These are phyloP conservation scores for Sandelia bainsii DNA, from an alignment of 2,797 vertebrate genomes.

Conservation along the genomic window DNA sequence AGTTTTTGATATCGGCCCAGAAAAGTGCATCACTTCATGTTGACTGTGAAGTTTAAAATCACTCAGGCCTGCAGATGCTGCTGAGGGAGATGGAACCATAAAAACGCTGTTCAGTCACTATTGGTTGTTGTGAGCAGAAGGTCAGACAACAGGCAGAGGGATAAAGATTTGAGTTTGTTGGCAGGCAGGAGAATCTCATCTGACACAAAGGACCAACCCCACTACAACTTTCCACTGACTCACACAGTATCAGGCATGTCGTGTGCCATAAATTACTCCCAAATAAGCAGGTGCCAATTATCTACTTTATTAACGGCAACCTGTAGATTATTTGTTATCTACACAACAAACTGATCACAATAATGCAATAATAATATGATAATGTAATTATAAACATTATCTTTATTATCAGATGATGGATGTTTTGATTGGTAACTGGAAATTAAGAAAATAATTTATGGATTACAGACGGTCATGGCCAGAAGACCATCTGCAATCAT, in stretches of 20 bases:
- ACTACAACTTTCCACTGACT: slow-evolving; percentile 55
- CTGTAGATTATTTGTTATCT: neutral
- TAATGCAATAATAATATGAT: too few relatives aligned
- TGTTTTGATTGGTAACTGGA: too few relatives aligned
- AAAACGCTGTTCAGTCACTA: slow-evolving; percentile 42
- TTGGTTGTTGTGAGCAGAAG: slow-evolving; percentile 51
- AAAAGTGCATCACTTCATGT: slow-evolving; percentile 5
- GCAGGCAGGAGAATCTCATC: slow-evolving; percentile 63
- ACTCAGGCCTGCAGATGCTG: slow-evolving; percentile 2
- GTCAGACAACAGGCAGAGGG: slow-evolving; percentile 53
- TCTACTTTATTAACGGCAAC: slow-evolving; percentile 7
- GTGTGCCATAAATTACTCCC: slow-evolving; percentile 41
- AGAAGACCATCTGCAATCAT: too few relatives aligned
- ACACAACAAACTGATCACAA: neutral
- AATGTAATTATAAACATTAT: too few relatives aligned
- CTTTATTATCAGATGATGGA: too few relatives aligned
- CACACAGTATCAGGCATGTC: slow-evolving; percentile 37
- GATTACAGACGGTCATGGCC: too few relatives aligned
- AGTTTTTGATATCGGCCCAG: neutral
- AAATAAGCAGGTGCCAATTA: slow-evolving; percentile 17
- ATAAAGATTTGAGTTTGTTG: slow-evolving; percentile 81
- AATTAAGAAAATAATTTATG: too few relatives aligned
- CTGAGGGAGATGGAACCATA: slow-evolving; percentile 14
- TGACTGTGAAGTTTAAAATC: slow-evolving; percentile 20
- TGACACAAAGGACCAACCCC: slow-evolving; percentile 27